Percentiles rank a stretch among this genome's conserved stretches.
Evolutionary conservation across 30 jellyfish, hydroid and myxozoan species (phyloP).

Genomic region (Calvadosia cruxmelitensis): DNA sequence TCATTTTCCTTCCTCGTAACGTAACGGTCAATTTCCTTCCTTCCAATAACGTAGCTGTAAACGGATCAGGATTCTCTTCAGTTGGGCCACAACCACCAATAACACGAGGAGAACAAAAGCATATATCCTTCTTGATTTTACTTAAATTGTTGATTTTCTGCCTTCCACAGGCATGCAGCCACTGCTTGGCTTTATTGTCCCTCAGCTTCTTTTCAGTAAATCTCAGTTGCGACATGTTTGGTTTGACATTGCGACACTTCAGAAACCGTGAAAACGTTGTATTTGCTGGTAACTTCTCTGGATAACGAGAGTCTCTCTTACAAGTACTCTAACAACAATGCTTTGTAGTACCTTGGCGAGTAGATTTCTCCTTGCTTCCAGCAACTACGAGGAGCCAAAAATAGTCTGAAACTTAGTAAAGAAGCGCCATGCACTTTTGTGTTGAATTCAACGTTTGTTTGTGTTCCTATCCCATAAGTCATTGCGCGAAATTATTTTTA

Average conservation of each 20-base stretch:
- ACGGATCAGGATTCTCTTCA: constrained; percentile 27
- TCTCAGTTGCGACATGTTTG: constrained; percentile 19
- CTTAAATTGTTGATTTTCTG: constrained; percentile 1
- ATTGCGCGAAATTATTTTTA: no score
- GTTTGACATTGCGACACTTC: constrained; percentile 12
- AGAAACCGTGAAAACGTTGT: constrained; percentile 17
- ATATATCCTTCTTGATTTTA: constrained; percentile 21
- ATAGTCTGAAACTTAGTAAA: no score
- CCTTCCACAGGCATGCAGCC: constrained; percentile 35
- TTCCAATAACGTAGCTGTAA: no score
- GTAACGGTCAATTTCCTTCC: no score
- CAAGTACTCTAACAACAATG: constrained; percentile 34
- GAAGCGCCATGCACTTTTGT: no score
- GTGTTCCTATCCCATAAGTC: no score
- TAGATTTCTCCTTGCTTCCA: no score
- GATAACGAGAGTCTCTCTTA: constrained; percentile 12
- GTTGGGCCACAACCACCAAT: constrained; percentile 35
- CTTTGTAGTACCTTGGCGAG: constrained; percentile 20
- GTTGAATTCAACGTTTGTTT: no score
- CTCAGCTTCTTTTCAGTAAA: background rate
- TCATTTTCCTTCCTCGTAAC: no score
- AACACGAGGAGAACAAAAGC: constrained; percentile 24
- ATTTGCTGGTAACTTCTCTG: constrained; percentile 14
- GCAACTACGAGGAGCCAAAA: no score
- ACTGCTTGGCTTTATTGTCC: constrained; percentile 25